Evolutionary conservation across 2,113 vertebrate genomes (phyloP), one percentile per base, ranked within the genome.

Genomic region (Coreoperca whiteheadi): DNA sequence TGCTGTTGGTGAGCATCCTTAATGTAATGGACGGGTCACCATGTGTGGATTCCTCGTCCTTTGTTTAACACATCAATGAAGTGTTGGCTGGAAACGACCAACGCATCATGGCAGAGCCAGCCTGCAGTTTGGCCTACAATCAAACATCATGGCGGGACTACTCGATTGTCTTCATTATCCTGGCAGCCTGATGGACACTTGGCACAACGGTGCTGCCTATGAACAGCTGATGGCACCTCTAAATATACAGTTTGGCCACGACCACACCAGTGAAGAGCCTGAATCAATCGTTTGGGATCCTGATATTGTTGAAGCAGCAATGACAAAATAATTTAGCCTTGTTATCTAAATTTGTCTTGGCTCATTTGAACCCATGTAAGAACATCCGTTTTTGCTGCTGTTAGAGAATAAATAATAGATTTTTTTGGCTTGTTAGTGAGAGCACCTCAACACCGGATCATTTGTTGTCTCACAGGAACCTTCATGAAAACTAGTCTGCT

Each of bases 161-260:
- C 60, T 71, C 81, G 67, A 85, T 91, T 88, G 88, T 91, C 83
- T 64, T 59, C 79, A 75, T 80, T 63, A 61, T 83, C 79, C 78
- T 21, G 81, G 51, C 6, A 69, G 67, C 57, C 46, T 46, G 39
- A 72, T 9, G 4, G 61, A 79, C 65, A n/a, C 53, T 15, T 32
- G 57, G 79, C 61, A 63, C 76, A 8, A 28, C 34, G 5, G 2
- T 15, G 53, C 56, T 28, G 16, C 41, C 39, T 21, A 3, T 25
- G 46, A 87, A 84, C 90, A 92, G 90, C 88, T 92, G 88, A 82
- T 66, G 54, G 67, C 59, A 37, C 71, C 68, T 89, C 87, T 87
- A 90, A 84, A 92, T 89, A 87, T 84, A 84, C 50, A 74, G 67
- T 18, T 34, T 65, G 77, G 72, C 65, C 41, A 28, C 59, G 82